Conservation (phyloP, 2,797 vertebrate species). For the Coregonus ussuriensis region DNA sequence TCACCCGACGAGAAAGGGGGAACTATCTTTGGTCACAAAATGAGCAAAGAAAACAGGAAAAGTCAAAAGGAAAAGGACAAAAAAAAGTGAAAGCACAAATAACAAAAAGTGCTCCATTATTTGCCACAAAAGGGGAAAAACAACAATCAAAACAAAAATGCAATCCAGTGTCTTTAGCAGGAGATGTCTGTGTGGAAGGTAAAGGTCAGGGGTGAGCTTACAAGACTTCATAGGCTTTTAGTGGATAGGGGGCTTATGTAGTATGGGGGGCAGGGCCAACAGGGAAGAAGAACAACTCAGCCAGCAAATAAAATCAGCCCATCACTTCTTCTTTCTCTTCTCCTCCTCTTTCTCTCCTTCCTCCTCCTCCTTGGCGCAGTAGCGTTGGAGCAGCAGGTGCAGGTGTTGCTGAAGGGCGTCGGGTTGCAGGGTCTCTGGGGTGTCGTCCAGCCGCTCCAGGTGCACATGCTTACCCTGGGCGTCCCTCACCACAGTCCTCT, state of each 20-base stretch:
- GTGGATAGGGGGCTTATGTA: slow-evolving; percentile 34
- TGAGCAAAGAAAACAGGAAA: slow-evolving; percentile 68
- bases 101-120: slow-evolving; percentile 46
- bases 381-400: slow-evolving; percentile 86
- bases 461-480: slow-evolving; percentile 82
- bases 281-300: neutral
- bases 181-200: slow-evolving; percentile 18
- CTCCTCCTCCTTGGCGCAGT: slow-evolving; percentile 77
- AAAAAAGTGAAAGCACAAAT: slow-evolving; percentile 46
- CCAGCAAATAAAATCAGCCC: slow-evolving; percentile 51
- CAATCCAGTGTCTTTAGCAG: slow-evolving; percentile 36
- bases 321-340: slow-evolving; percentile 13
- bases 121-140: slow-evolving; percentile 29
- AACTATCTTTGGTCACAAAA: slow-evolving; percentile 95
- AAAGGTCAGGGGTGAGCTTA: neutral
- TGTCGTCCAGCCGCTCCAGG: slow-evolving; percentile 87
- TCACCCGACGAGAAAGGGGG: slow-evolving; percentile 65
- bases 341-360: slow-evolving; percentile 72
- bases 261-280: slow-evolving; percentile 6
- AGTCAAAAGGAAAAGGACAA: slow-evolving; percentile 39
- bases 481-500: slow-evolving; percentile 94
- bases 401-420: slow-evolving; percentile 90
- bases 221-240: slow-evolving; percentile 8
- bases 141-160: slow-evolving; percentile 33
- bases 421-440: slow-evolving; percentile 78